phyloP scores from a whole-genome alignment of 2,797 vertebrate species.

The Poeciliopsis paucimaculata region DNA sequence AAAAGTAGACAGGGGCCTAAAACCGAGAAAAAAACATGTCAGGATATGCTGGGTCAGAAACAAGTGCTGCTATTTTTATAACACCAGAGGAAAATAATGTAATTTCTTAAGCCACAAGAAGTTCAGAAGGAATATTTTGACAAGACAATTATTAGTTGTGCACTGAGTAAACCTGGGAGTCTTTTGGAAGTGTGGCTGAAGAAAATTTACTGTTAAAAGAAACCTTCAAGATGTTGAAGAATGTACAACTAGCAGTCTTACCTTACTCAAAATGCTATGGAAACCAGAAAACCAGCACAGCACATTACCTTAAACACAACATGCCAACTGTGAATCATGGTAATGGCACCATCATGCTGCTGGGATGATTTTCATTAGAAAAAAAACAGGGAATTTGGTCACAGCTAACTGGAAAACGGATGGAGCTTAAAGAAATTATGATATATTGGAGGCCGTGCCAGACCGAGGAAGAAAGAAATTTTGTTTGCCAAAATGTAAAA shows the following conservation, averaged over 20 bases:
- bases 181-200: neutral
- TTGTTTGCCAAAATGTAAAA: neutral
- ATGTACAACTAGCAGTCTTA: neutral
- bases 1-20: neutral
- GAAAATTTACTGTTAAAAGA: neutral
- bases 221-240: neutral
- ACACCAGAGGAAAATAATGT: slow-evolving; percentile 25
- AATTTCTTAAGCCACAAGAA: neutral
- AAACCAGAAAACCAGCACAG: neutral
- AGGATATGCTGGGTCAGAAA: slow-evolving; percentile 22
- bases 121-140: neutral
- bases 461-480: neutral
- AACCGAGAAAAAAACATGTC: neutral
- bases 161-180: neutral
- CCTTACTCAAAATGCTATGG: neutral
- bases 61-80: slow-evolving; percentile 54
- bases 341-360: neutral
- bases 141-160: neutral
- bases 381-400: neutral
- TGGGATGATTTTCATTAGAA: neutral
- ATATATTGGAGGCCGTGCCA: neutral
- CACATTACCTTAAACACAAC: neutral
- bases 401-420: neutral
- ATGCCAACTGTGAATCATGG: neutral
- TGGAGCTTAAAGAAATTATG: neutral